Base-by-base conservation (phyloP, 2,888 invertebrate genomes). In the Zele albiditarsus region DNA sequence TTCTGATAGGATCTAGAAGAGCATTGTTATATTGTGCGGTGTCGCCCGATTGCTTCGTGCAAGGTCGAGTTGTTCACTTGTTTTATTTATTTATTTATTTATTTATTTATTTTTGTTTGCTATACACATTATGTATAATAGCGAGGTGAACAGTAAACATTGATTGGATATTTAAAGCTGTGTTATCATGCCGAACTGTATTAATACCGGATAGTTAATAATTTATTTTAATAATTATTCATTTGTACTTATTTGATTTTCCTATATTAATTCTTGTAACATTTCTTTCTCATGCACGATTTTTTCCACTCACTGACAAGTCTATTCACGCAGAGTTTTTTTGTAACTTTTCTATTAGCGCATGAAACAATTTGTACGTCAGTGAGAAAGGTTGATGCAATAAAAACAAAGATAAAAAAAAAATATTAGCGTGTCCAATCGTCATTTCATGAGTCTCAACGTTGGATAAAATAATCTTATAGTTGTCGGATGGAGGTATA, bases 1-100 rank as follows among this genome's bases (percentile, higher is more conserved):
- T 75, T 67, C 71, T 72, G 82, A 82, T 83, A 82, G 78, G 75
- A 83, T 80, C 82, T 75, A 75, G 65, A 71, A 27, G 63, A 49
- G 69, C 76, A 76, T 76, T 76, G 76, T 76, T 73, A 66, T 62
- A 60, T 46, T 28, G 16, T 28, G 16, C 31, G 20, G 25, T 65
- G 63, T 72, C 71, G 53, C 42, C 60, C 62, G 58, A 72, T 58
- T 73, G 62, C 66, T 67, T 65, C 67, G 20, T 62, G 72, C 75
- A 79, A 77, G 77, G 77, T 75, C 78, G 73, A 71, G 71, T 71
- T 71, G 71, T 71, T 71, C 75, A 71, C 69, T 60, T 60, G 46
- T 71, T 46, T 63, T 53, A 23, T 53, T 38, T 25, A n/a, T n/a
- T n/a, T n/a, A n/a, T n/a, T n/a, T n/a, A n/a, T n/a, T n/a, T n/a